Base-by-base conservation (phyloP, 2,888 invertebrate genomes). In the Apodemia mormo region DNA sequence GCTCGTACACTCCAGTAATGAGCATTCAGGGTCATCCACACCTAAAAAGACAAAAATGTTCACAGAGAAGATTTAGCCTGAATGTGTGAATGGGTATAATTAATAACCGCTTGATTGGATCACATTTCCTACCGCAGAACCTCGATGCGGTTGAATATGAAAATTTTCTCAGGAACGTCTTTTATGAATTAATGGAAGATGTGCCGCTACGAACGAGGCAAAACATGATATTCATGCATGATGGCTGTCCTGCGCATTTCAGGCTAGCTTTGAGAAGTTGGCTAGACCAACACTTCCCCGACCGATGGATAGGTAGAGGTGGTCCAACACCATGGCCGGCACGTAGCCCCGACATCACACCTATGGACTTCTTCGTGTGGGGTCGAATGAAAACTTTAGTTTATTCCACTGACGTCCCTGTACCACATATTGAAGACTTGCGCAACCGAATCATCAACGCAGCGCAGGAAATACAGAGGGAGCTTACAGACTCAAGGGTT, bases 61-160 rank as follows among this genome's bases (percentile, higher is more conserved):
- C 77, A 33, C 80, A 79, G 74, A 37, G 76, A 71, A 37, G 76
- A 67, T 79, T 80, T 58, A 72, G 70, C 12, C 10, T 79, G n/a
- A 78, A 80, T 72, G 78, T 79, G 43, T 79, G 77, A 76, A 77
- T 76, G 76, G 79, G 78, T 8, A 77, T 79, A 52, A 52, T 52
- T 52, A 52, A 52, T 52, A 52, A 52, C 52, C 52, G 14, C 14
- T 52, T 52, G 52, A 78, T 79, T 73, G 77, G 78, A 66, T 76
- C 76, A 68, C 67, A 76, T 70, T 80, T 77, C 77, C 66, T 80
- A 0, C 79, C 77, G 2, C 74, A 75, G 43, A 78, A 77, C 72
- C 67, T 78, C 67, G 79, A 79, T 72, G 65, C 8, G 43, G 43
- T 43, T 43, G 43, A 43, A 9, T 43, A 43, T 43, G 8, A 65